These are phyloP conservation scores for Nysson spinosus DNA, from an alignment of 2,888 invertebrate genomes.

Conservation along the genomic window DNA sequence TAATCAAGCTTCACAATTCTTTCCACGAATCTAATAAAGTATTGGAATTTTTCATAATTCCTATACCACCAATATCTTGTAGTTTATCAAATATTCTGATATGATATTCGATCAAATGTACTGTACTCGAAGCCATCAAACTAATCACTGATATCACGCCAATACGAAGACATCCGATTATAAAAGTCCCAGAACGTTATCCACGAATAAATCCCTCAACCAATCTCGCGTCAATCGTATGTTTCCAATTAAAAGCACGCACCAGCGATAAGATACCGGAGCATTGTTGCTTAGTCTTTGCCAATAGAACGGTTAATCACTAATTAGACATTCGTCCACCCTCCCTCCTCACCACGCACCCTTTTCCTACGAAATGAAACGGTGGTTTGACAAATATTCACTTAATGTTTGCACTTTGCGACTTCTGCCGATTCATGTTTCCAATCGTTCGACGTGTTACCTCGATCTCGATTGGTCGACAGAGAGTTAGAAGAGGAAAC, in stretches of 20 bases:
- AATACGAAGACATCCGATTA: too few relatives aligned
- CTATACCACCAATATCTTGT: too few relatives aligned
- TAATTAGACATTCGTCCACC: constrained; percentile 68
- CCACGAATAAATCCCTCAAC: not conserved
- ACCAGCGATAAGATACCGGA: constrained; percentile 64
- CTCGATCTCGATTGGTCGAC: constrained; percentile 20
- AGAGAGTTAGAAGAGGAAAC: constrained; percentile 1
- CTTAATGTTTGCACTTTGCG: constrained; percentile 27
- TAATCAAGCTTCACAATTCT: too few relatives aligned
- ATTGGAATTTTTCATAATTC: too few relatives aligned
- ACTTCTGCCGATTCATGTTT: constrained; percentile 17
- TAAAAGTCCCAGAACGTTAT: too few relatives aligned
- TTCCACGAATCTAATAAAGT: too few relatives aligned
- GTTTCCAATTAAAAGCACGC: constrained; percentile 58
- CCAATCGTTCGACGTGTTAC: constrained; percentile 9
- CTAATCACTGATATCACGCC: too few relatives aligned
- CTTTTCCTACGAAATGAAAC: constrained; percentile 40
- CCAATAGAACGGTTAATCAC: constrained; percentile 73
- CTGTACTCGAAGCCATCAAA: too few relatives aligned
- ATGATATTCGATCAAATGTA: too few relatives aligned
- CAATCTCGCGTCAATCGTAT: constrained; percentile 24
- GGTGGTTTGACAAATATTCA: constrained; percentile 60
- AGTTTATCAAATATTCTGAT: too few relatives aligned
- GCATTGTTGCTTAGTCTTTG: constrained; percentile 56
- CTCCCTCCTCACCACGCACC: constrained; percentile 39